Base-by-base conservation (phyloP, 1,140 invertebrate species). In the Octopus sinensis region DNA sequence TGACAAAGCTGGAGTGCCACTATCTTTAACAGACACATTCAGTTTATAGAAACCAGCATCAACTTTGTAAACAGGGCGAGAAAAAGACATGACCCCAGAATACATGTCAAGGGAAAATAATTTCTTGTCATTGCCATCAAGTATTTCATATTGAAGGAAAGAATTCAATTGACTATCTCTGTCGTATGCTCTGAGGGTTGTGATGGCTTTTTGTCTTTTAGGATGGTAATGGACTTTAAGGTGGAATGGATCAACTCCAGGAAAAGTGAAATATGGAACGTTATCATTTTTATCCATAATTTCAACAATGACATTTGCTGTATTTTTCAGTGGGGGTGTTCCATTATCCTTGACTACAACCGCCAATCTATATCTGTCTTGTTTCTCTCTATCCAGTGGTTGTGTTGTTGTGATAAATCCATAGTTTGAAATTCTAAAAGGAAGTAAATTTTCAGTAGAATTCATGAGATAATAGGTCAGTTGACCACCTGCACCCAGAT, bases 401-500 rank as follows among this genome's bases (percentile, higher is more conserved):
- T 17, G 73, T 52, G 17, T 84, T 52, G 83, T 84, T 54, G 78
- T 79, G 17, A 84, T 82, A 54, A 76, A 68, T 51, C 83, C 83
- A 84, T 84, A 73, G 54, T 75, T 75, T 51, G 81, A 54, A 13
- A 84, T 81, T 43, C 51, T 54, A 82, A 84, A 84, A 4, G 83
- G 17, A 71, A 23, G 4, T 12, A 6, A 4, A 13, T 71, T 71
- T 71, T 71, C 7, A n/a, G 6, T 17, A n/a, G 17, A 71, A n/a
- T 71, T 71, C 68, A n/a, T 4, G 7, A 78, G 4, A 88, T 79
- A 53, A 80, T 76, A 87, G 86, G 3, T 54, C 13, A 87, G 80
- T 79, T 78, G 13, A 43, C 83, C 84, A 83, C 89, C 89, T 12
- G 54, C 30, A 10, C 83, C 85, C 13, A 86, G 82, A 68, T 89